Conservation (phyloP, 2,113 vertebrate species). For the Puffinus mauretanicus region DNA sequence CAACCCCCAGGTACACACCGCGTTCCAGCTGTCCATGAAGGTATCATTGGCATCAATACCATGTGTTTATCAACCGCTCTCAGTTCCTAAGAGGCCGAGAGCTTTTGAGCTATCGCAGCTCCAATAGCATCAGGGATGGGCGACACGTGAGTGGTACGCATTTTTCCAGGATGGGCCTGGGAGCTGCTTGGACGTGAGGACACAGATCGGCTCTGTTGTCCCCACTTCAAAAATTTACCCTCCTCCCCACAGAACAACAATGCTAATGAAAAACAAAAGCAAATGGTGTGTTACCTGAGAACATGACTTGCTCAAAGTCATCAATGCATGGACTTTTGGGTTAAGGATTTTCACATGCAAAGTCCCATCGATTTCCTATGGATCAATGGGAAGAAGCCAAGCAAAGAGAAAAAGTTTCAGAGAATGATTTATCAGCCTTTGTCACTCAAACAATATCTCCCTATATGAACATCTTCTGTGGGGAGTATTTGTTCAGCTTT, state of each 20-base stretch:
- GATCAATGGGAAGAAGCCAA: slow-evolving; percentile 37
- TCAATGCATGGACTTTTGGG: slow-evolving; percentile 8
- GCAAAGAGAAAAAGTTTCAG: slow-evolving; percentile 22
- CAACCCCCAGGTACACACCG: not conserved
- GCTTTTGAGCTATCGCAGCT: not conserved
- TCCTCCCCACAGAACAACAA: not conserved
- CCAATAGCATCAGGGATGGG: rapidly evolving
- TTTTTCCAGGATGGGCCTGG: not conserved
- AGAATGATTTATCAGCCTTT: slow-evolving; percentile 45
- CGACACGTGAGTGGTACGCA: rapidly evolving
- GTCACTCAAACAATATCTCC: not conserved
- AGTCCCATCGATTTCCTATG: not conserved
- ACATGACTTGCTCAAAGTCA: not conserved
- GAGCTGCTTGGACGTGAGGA: not conserved
- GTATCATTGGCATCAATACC: not conserved
- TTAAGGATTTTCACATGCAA: slow-evolving; percentile 37
- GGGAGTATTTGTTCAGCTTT: not conserved
- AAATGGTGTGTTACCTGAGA: not conserved
- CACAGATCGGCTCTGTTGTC: not conserved
- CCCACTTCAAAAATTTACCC: not conserved
- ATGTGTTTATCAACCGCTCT: not conserved
- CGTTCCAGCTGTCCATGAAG: not conserved
- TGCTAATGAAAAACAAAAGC: not conserved
- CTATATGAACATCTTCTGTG: not conserved
- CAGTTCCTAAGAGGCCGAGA: not conserved